Evolutionary conservation across 2,888 invertebrate genomes (phyloP).

Genomic region (Catocala sponsa): DNA sequence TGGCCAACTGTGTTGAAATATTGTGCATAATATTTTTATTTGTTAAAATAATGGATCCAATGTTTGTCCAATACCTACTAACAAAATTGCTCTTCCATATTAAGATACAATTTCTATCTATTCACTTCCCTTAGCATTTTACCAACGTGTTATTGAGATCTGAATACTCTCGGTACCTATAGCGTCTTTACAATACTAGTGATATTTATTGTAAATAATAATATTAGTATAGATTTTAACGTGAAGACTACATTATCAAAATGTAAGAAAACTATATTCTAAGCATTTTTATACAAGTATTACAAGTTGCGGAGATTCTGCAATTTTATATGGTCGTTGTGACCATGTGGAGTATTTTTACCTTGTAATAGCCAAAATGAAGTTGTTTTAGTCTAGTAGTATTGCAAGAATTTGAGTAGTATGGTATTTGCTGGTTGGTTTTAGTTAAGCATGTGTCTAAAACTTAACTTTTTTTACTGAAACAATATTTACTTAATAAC

Average conservation of each 20-base stretch:
- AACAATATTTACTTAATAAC: too few species aligned
- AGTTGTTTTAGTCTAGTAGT: background rate
- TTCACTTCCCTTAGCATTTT: slow-evolving; percentile 30
- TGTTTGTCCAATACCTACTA: slow-evolving; percentile 7
- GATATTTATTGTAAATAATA: slow-evolving; percentile 55
- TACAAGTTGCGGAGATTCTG: background rate
- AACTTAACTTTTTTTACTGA: background rate
- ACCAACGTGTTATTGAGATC: slow-evolving; percentile 41
- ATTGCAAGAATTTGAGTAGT: background rate
- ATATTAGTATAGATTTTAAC: slow-evolving; percentile 1
- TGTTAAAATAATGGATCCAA: background rate
- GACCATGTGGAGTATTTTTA: background rate
- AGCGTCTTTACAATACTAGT: slow-evolving; percentile 32
- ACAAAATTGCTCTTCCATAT: slow-evolving; percentile 30
- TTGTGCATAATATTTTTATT: slow-evolving; percentile 19
- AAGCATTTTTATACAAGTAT: slow-evolving; percentile 16
- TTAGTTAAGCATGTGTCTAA: background rate
- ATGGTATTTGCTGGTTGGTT: slow-evolving; percentile 11
- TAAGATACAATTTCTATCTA: slow-evolving; percentile 35
- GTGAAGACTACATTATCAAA: background rate
- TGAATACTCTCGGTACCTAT: slow-evolving; percentile 38
- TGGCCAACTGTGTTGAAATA: slow-evolving; percentile 5
- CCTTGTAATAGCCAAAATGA: slow-evolving; percentile 1
- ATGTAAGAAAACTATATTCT: background rate
- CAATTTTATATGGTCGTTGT: too few species aligned